Evolutionary conservation across 2,888 invertebrate species (phyloP).

Genomic region (Coleophora flavipennella): DNA sequence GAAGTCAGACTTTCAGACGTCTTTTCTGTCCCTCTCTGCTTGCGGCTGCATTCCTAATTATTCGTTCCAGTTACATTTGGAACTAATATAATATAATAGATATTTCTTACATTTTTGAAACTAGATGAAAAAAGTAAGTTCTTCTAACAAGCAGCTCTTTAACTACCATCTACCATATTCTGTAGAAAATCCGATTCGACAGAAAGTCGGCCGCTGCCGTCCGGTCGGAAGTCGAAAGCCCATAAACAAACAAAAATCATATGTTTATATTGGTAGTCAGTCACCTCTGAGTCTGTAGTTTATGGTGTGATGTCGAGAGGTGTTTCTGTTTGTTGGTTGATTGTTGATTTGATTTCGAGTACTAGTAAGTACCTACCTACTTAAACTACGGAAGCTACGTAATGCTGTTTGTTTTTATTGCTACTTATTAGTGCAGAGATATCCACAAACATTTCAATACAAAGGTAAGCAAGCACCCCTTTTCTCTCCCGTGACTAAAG

Average conservation of each 20-base stretch:
- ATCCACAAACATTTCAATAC: constrained; percentile 28
- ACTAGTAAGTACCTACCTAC: too few relatives aligned
- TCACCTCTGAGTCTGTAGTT: constrained; percentile 55
- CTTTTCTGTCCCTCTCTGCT: too few relatives aligned
- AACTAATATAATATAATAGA: too few relatives aligned
- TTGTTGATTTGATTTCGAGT: constrained; percentile 46
- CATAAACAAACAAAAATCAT: constrained; percentile 44
- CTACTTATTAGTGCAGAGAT: constrained; percentile 40
- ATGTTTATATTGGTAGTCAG: constrained; percentile 66
- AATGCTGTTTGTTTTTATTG: constrained; percentile 66
- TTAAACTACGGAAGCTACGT: constrained; percentile 56
- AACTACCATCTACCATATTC: too few relatives aligned
- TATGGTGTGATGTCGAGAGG: constrained; percentile 62
- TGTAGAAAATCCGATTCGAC: too few relatives aligned
- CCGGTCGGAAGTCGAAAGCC: constrained; percentile 1
- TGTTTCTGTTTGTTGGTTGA: constrained; percentile 63
- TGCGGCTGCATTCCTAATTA: too few relatives aligned
- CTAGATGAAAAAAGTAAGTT: too few relatives aligned
- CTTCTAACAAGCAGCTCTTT: too few relatives aligned
- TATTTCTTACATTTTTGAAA: too few relatives aligned
- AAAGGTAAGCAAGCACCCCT: constrained; percentile 45
- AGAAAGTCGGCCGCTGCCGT: too few relatives aligned
- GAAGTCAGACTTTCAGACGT: too few relatives aligned
- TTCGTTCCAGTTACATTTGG: too few relatives aligned
- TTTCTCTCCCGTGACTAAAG: constrained; percentile 4